A percentile compares a stretch with the other conserved stretches of the same genome.
phyloP scores from a whole-genome alignment of 2,797 vertebrate species.

The Betta splendens region DNA sequence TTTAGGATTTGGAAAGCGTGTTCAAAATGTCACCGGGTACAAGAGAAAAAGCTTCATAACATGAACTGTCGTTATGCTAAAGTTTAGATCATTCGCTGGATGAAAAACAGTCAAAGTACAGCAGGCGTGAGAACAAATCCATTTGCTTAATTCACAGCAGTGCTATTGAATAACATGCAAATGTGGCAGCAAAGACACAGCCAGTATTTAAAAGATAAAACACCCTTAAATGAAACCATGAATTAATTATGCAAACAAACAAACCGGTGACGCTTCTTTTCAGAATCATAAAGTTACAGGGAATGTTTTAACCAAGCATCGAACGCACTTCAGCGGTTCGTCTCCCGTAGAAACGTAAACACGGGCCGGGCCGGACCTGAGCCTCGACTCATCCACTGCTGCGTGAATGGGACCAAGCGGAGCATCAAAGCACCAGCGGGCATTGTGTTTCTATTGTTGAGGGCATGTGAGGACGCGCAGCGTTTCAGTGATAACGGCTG shows the following conservation, averaged over 20 bases:
- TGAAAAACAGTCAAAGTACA: slow-evolving; percentile 12
- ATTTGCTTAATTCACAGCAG: background rate
- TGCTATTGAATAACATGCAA: background rate
- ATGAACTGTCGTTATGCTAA: too few species aligned
- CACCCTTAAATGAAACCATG: background rate
- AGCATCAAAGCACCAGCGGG: background rate
- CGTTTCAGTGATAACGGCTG: slow-evolving; percentile 16
- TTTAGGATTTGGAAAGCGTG: too few species aligned
- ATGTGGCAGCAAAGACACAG: background rate
- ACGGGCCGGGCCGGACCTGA: background rate
- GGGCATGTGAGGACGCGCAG: slow-evolving; percentile 30
- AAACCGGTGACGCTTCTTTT: background rate
- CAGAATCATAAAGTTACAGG: background rate
- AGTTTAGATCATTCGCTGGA: too few species aligned
- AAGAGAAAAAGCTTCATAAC: background rate
- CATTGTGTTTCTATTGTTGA: slow-evolving; percentile 1
- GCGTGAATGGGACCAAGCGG: background rate
- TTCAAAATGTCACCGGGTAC: too few species aligned
- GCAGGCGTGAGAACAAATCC: background rate
- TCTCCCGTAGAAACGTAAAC: slow-evolving; percentile 16
- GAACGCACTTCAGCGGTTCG: slow-evolving; percentile 8
- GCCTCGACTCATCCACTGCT: background rate
- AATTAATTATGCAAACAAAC: background rate
- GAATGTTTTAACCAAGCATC: slow-evolving; percentile 12
- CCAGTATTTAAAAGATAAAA: background rate